Conservation (phyloP, 2,888 invertebrate genomes). For the Horisme vitalbata region DNA sequence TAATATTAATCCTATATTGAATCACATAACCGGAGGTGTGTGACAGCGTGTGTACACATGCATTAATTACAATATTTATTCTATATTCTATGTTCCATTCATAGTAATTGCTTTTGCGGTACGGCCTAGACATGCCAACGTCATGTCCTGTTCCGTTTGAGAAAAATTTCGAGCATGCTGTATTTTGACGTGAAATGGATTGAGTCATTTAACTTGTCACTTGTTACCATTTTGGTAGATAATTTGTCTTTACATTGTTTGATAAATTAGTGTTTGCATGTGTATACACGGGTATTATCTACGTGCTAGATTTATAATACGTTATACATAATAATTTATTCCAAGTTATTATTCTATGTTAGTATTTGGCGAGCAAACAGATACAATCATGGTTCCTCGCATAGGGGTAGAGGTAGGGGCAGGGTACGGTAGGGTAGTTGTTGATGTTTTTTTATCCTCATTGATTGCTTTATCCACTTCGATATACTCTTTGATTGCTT, state of each 20-base stretch:
- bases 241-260: constrained; percentile 7
- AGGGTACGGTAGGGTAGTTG: too few relatives aligned
- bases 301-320: too few relatives aligned
- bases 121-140: constrained; percentile 30
- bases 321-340: too few relatives aligned
- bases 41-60: constrained; percentile 22
- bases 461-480: too few relatives aligned
- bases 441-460: too few relatives aligned
- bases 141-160: constrained; percentile 33
- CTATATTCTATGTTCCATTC: constrained; percentile 7
- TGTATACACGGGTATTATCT: too few relatives aligned
- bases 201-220: constrained; percentile 6
- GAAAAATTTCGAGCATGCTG: constrained; percentile 11
- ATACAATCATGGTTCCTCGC: too few relatives aligned
- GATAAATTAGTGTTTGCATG: neutral
- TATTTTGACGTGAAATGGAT: constrained; percentile 10
- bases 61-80: constrained; percentile 2
- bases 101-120: constrained; percentile 14
- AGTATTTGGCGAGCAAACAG: too few relatives aligned
- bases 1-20: constrained; percentile 8
- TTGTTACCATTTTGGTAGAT: neutral
- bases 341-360: too few relatives aligned
- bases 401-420: too few relatives aligned
- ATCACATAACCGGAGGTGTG: constrained; percentile 11
- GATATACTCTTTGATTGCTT: too few relatives aligned